Conservation (phyloP, 2,888 invertebrate genomes). For the Drosophila peninsularis region DNA sequence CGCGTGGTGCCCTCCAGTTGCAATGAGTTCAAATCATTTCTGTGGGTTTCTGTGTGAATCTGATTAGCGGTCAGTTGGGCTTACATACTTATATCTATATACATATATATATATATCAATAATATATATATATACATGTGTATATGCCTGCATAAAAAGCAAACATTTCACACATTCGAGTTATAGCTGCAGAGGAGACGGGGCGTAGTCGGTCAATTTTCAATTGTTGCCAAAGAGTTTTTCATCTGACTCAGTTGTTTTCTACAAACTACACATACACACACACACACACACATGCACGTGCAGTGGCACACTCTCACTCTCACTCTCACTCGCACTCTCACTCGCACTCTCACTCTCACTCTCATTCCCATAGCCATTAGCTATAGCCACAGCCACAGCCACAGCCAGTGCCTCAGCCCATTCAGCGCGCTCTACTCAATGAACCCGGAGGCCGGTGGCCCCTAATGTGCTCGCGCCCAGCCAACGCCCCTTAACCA, state of each 20-base stretch:
- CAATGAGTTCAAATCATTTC: neutral
- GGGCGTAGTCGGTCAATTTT: constrained; percentile 52
- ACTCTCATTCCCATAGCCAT: constrained; percentile 12
- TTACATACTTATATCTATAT: neutral
- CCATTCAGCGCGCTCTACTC: constrained; percentile 25
- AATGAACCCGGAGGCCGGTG: constrained; percentile 36
- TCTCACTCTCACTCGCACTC: neutral
- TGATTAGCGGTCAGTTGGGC: constrained; percentile 36
- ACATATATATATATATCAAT: neutral
- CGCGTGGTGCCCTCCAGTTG: neutral
- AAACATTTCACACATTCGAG: constrained; percentile 46
- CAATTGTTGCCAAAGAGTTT: constrained; percentile 71
- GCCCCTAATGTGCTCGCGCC: constrained; percentile 26
- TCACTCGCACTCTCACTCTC: constrained; percentile 28
- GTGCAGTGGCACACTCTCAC: neutral
- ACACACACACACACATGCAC: constrained; percentile 8
- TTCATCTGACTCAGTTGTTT: constrained; percentile 49
- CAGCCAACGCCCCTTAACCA: constrained; percentile 15
- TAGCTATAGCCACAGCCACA: neutral
- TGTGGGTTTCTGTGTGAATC: constrained; percentile 7
- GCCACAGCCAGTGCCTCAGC: neutral
- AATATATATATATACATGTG: neutral
- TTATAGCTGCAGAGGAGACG: neutral
- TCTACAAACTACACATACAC: neutral
- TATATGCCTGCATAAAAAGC: constrained; percentile 36